Conservation (phyloP, 2,888 invertebrate species). For the Morpho deidamia region DNA sequence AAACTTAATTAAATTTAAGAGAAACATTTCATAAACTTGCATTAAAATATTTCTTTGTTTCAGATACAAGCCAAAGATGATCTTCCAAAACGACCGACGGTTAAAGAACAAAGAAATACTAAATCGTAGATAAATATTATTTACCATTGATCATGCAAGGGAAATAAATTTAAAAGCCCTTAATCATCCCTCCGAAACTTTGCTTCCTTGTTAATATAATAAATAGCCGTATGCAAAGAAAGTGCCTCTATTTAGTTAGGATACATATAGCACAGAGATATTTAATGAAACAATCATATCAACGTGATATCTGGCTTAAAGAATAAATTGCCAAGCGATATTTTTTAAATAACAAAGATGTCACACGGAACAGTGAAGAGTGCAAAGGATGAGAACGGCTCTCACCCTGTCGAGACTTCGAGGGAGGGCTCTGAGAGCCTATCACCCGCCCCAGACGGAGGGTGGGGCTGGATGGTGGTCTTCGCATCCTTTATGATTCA, state of each 20-base stretch:
- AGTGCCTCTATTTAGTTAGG: conserved; percentile 30
- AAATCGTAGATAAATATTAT: conserved; percentile 58
- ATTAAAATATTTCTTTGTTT: conserved; percentile 13
- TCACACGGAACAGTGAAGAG: conserved; percentile 63
- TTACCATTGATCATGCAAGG: conserved; percentile 46
- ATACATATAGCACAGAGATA: conserved; percentile 11
- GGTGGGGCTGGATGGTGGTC: conserved; percentile 97
- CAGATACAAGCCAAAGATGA: conserved; percentile 25
- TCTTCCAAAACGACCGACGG: conserved; percentile 17
- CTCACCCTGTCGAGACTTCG: conserved; percentile 43
- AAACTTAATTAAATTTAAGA: too few species aligned
- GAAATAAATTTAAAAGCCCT: conserved; percentile 20
- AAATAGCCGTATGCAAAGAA: conserved; percentile 18
- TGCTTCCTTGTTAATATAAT: conserved; percentile 25
- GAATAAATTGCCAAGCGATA: conserved; percentile 32
- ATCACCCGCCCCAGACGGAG: conserved; percentile 91
- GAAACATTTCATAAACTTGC: too few species aligned
- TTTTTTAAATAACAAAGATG: conserved; percentile 39
- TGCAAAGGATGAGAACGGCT: conserved; percentile 51
- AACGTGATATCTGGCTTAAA: conserved; percentile 13
- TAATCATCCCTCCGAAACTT: conserved; percentile 17
- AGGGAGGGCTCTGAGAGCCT: conserved; percentile 52
- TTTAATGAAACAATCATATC: conserved; percentile 18
- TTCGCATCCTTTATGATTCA: conserved; percentile 98
- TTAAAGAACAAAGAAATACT: conserved; percentile 36